Evolutionary conservation across 2,113 vertebrate species (phyloP), one percentile per base, ranked within the genome.

Genomic region (Callorhinus ursinus): DNA sequence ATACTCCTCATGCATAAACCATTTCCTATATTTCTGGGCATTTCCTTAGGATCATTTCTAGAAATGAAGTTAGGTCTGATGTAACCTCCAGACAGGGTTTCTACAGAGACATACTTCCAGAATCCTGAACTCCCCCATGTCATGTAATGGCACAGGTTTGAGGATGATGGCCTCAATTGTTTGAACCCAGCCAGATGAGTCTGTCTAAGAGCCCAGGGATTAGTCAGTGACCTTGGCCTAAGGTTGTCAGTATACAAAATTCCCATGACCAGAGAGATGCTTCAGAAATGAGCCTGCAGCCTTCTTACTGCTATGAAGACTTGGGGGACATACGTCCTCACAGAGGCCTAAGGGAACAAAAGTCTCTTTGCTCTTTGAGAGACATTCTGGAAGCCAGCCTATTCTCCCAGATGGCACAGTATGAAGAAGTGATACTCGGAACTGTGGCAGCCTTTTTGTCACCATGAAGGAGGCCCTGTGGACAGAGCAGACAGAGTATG

Each of bases 111-210:
- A 0, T 2, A 42, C 16, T 15, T 26, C n/a, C 49, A 31, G n/a
- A 16, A 13, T 8, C 51, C 51, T 5, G 26, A 12, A 10, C 26
- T 33, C 7, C 19, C 87, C 71, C 19, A 4, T 19, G 10, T 61
- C 28, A 33, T 4, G 55, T 15, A 4, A 76, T 4, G 4, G 28
- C 2, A 21, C 0, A 1, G 49, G 49, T 22, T 33, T 51, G 61
- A 55, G 16, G 5, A 9, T 10, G 26, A 24, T 14, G 55, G n/a
- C 42, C 42, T 72, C 19, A 4, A 2, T 26, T n/a, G 42, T 14
- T 51, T 63, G 2, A 53, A 31, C 55, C 33, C 42, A 53, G 12
- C 0, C 67, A 51, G 65, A 28, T 53, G 26, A 63, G 55, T 74
- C 51, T 2, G 7, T 14, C 16, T 85, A 31, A 57, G 14, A 77